Conservation (phyloP, 2,888 invertebrate species). For the Tenthredo notha region DNA sequence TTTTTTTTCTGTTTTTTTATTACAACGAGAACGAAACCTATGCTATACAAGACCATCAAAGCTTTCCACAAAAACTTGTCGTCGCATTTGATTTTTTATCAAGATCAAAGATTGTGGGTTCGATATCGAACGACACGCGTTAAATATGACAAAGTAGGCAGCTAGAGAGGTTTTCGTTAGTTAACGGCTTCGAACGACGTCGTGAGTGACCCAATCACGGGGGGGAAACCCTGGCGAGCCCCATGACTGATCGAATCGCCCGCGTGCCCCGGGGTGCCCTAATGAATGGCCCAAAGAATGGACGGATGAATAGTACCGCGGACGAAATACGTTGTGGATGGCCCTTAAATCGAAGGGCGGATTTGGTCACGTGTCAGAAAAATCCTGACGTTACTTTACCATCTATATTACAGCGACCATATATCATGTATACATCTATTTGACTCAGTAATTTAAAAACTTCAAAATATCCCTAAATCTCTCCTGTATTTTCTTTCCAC, state of each 20-base stretch:
- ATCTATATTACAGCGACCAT: neutral
- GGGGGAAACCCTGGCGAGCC: constrained; percentile 9
- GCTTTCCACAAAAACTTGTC: neutral
- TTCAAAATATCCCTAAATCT: neutral
- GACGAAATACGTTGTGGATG: constrained; percentile 63
- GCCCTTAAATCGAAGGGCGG: constrained; percentile 71
- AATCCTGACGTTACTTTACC: constrained; percentile 55
- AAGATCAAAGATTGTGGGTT: neutral
- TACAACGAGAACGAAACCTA: neutral
- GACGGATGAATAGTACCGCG: constrained; percentile 61
- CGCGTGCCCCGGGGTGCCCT: constrained; percentile 62
- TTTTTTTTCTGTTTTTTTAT: neutral
- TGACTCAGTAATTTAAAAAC: neutral
- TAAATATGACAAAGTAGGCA: constrained; percentile 33
- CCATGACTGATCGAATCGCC: constrained; percentile 49
- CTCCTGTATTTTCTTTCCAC: neutral
- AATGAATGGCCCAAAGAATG: constrained; percentile 68
- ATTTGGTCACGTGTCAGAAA: constrained; percentile 69
- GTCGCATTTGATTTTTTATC: too few relatives aligned
- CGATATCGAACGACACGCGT: constrained; percentile 30
- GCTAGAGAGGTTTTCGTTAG: constrained; percentile 36
- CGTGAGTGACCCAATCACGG: constrained; percentile 23
- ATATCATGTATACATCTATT: neutral
- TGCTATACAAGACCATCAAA: neutral
- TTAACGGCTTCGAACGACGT: constrained; percentile 43